Base-by-base conservation (phyloP, 1,140 invertebrate genomes). In the Notospermus geniculatus region DNA sequence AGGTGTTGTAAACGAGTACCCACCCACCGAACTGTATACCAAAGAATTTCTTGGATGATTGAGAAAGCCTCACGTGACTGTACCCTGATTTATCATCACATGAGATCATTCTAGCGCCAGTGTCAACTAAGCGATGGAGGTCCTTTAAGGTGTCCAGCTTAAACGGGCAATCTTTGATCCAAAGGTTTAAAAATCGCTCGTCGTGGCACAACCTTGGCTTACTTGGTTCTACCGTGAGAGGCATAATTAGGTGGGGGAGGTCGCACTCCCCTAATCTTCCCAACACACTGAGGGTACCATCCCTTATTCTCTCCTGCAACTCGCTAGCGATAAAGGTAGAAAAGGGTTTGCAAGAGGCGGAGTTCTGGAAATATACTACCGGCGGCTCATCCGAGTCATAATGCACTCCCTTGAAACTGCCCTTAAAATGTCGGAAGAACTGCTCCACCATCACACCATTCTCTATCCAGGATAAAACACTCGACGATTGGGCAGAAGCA, bases 401-500 rank as follows among this genome's bases (percentile, higher is more conserved):
- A n/a, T n/a, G n/a, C n/a, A n/a, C n/a, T n/a, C 63, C 63, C 32
- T 53, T 64, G 57, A 65, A 65, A 46, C 59, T 57, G 19, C 46
- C 54, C 28, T 58, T 57, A 50, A 64, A 60, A 29, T 50, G 54
- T 19, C 43, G 11, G 41, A 63, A 54, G 41, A 59, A 63, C n/a
- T 43, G 22, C 22, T 53, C 39, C 19, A 62, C 28, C 55, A 59
- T 57, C 59, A 59, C 56, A 13, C 57, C 56, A 43, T 59, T 29
- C n/a, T 56, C 39, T 32, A 64, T 19, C 62, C 57, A 59, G 17
- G 55, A 45, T 36, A 59, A 23, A 43, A 13, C 11, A 36, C 17
- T 15, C 17, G 23, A 15, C 2, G 25, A 11, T n/a, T 32, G 41
- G 52, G 41, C n/a, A n/a, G n/a, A n/a, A n/a, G n/a, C n/a, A n/a